A percentile compares a stretch with the other conserved stretches of the same genome.
These are phyloP conservation scores for Podarcis cretensis DNA, from an alignment of 2,113 vertebrate genomes.

Conservation along the genomic window DNA sequence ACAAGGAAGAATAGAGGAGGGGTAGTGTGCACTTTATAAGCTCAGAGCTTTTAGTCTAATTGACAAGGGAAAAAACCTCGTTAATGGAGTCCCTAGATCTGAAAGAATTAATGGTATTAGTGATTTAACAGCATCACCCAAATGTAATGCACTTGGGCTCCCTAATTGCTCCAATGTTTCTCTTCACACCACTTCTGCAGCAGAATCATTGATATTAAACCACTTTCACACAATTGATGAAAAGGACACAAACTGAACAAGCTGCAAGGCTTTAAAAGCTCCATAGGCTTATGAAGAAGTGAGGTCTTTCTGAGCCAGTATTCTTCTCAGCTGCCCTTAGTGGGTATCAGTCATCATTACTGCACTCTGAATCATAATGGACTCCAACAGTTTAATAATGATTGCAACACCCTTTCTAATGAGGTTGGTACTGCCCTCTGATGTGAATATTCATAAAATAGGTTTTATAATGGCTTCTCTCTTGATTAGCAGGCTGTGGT, in stretches of 20 bases:
- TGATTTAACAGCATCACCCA: conserved; percentile 33
- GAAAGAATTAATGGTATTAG: conserved; percentile 59
- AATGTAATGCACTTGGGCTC: conserved; percentile 39
- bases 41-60: conserved; percentile 44
- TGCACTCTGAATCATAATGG: conserved; percentile 56
- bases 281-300: conserved; percentile 22
- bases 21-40: conserved; percentile 50
- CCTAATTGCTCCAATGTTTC: conserved; percentile 57
- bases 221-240: conserved; percentile 12
- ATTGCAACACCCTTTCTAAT: conserved; percentile 57
- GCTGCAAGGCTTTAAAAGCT: conserved; percentile 47
- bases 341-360: conserved; percentile 61
- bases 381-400: conserved; percentile 69
- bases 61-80: conserved; percentile 59
- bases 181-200: conserved; percentile 47
- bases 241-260: conserved; percentile 50
- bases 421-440: conserved; percentile 61
- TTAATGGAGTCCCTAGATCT: conserved; percentile 51
- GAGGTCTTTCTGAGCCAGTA: conserved; percentile 46
- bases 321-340: conserved; percentile 51
- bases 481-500: conserved; percentile 63
- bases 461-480: conserved; percentile 49
- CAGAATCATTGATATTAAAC: conserved; percentile 49
- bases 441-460: conserved; percentile 59
- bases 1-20: conserved; percentile 44